These are phyloP conservation scores for Aurelia coerulea DNA, from an alignment of 30 jellyfish, hydroid and myxozoan species.

Conservation along the genomic window DNA sequence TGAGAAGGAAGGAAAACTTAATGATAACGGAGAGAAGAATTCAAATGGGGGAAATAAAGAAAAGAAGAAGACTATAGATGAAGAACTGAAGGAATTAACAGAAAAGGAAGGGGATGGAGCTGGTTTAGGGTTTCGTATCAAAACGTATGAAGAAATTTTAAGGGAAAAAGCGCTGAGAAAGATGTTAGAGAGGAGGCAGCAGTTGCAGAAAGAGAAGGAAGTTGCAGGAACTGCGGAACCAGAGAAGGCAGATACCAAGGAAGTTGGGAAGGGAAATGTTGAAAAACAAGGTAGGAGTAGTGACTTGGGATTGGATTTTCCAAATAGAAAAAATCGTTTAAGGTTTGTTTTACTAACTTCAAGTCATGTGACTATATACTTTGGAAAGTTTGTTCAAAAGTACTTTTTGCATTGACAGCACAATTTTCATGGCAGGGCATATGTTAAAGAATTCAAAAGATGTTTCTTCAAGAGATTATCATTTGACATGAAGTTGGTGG, in stretches of 20 bases:
- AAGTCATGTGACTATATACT: too few relatives aligned
- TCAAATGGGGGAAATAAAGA: background rate
- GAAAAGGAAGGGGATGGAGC: background rate
- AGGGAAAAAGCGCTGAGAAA: slow-evolving; percentile 94
- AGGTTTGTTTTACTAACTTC: too few relatives aligned
- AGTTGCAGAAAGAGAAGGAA: slow-evolving; percentile 24
- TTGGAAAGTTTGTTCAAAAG: too few relatives aligned
- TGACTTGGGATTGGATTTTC: background rate
- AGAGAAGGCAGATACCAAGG: slow-evolving; percentile 11
- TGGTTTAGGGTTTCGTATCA: slow-evolving; percentile 70
- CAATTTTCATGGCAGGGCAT: too few relatives aligned
- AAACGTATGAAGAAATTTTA: slow-evolving; percentile 88
- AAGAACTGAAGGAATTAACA: background rate
- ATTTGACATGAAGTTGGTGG: too few relatives aligned
- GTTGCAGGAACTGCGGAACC: slow-evolving; percentile 2
- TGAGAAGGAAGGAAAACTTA: slow-evolving; percentile 22
- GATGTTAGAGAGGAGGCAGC: slow-evolving; percentile 73
- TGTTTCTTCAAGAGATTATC: too few relatives aligned
- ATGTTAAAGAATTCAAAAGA: too few relatives aligned
- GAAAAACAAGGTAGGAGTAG: background rate
- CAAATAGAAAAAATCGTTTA: too few relatives aligned
- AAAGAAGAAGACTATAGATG: background rate
- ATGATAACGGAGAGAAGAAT: slow-evolving; percentile 17
- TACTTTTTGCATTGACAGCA: too few relatives aligned
- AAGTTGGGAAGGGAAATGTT: background rate